A percentile compares a stretch with the other conserved stretches of the same genome.
Evolutionary conservation across 2,797 vertebrate species (phyloP).

Genomic region (Darevskia mixta): DNA sequence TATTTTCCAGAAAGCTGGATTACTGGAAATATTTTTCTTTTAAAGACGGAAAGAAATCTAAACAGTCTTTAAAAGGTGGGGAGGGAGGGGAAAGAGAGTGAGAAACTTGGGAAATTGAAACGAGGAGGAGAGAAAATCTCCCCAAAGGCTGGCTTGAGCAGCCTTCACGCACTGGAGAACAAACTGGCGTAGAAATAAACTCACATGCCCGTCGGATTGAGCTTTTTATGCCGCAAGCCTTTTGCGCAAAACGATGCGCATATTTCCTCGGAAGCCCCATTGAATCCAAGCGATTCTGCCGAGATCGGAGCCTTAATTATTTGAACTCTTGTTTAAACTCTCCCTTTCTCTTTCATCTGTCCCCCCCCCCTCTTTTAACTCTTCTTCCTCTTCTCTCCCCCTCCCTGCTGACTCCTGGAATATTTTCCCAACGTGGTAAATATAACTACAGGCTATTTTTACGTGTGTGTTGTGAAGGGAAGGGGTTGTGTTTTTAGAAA

Average conservation of each 20-base stretch:
- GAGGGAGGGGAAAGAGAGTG: not conserved
- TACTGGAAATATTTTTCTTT: conserved; percentile 75
- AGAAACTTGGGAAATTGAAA: not conserved
- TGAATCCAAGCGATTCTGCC: not conserved
- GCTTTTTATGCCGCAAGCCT: not conserved
- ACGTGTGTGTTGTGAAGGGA: not conserved
- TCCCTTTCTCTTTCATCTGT: not conserved
- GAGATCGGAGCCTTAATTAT: not conserved
- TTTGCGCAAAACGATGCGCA: not conserved
- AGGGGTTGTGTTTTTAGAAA: not conserved
- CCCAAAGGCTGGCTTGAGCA: no score
- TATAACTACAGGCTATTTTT: not conserved
- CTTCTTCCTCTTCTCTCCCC: not conserved
- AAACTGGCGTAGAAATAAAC: no score
- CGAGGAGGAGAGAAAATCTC: not conserved
- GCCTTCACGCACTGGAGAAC: not conserved
- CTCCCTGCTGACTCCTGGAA: not conserved
- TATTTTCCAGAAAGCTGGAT: conserved; percentile 76
- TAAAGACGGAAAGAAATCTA: conserved; percentile 64
- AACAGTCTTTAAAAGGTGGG: conserved; percentile 57
- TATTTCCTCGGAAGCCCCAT: not conserved
- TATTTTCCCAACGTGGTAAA: not conserved
- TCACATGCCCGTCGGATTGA: no score
- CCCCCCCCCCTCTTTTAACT: not conserved
- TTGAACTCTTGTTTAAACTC: not conserved